Evolutionary conservation across 2,888 invertebrate genomes (phyloP), one percentile per base, ranked within the genome.

Genomic region (Scaptomyza reducta): DNA sequence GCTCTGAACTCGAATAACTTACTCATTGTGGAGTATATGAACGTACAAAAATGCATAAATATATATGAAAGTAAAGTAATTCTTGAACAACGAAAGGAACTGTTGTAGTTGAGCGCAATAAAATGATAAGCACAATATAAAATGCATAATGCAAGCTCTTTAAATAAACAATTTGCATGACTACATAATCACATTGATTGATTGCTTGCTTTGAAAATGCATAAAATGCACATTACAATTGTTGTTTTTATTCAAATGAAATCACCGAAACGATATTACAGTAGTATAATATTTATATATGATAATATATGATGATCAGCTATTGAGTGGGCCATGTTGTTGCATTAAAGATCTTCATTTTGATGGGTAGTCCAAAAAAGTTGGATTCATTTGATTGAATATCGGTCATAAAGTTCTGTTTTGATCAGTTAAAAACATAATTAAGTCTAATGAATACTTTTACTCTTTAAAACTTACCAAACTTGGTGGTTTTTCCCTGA

Each of bases 331-430:
- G 79, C 25, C 45, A 62, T 3, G 87, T 88, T 0, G 70, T 73
- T 11, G 62, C 87, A 9, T 71, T 74, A 18, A 70, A 85, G 2
- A 66, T 35, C 11, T 53, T 63, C 29, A 78, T 49, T 31, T 70
- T 75, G 22, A 87, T 79, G 0, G 74, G 73, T 1, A 61, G 35
- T 1, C 82, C 86, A 14, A 78, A 49, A 16, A 88, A 73, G 10
- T 72, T 71, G 0, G 77, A 70, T 5, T 76, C 72, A 2, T 69
- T 50, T 4, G 59, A 18, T 47, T 73, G 68, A 1, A 87, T 47
- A 31, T 82, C 38, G 2, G 72, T 77, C n/a, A 54, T 51, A 40
- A 87, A 85, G 3, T 55, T 56, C 33, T 49, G 29, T 0, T 55
- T 56, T 33, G n/a, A 6, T 0, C 3, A 18, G 13, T 6, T 13